A percentile compares a stretch with the other conserved stretches of the same genome.
Evolutionary conservation across 2,797 vertebrate genomes (phyloP).

Genomic region (Poecile montanus): DNA sequence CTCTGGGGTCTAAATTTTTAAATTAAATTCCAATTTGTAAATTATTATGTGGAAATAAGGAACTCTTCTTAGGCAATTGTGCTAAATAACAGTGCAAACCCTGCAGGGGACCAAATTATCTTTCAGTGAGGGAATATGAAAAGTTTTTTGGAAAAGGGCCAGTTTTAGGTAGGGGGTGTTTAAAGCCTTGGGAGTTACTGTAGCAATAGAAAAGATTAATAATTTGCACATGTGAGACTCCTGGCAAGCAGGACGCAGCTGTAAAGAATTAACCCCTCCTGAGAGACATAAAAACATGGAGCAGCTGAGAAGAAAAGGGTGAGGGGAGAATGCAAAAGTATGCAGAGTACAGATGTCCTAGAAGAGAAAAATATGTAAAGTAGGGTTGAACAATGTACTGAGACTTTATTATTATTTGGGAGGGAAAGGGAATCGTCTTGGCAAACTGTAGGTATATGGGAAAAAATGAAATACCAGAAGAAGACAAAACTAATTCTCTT

Average conservation of each 20-base stretch:
- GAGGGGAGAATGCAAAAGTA: conserved; percentile 69
- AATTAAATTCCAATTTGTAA: conserved; percentile 72
- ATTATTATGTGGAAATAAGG: conserved; percentile 68
- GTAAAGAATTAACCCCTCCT: conserved; percentile 85
- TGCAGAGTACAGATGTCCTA: conserved; percentile 72
- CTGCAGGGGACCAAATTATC: conserved; percentile 75
- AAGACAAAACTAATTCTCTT: background rate
- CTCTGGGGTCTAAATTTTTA: conserved; percentile 50
- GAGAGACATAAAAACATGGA: conserved; percentile 81
- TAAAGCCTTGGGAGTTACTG: conserved; percentile 80
- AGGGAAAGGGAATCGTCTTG: background rate
- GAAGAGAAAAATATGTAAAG: conserved; percentile 70
- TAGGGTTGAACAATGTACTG: conserved; percentile 33
- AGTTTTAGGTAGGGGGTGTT: conserved; percentile 79
- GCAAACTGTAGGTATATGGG: background rate
- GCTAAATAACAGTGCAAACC: conserved; percentile 71
- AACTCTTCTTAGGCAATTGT: conserved; percentile 63
- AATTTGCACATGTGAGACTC: conserved; percentile 84
- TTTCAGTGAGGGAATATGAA: conserved; percentile 72
- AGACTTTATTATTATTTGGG: background rate
- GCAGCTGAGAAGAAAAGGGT: conserved; percentile 77
- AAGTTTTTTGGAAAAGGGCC: conserved; percentile 80
- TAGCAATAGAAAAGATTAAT: conserved; percentile 84
- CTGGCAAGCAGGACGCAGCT: conserved; percentile 82
- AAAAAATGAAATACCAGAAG: background rate